Evolutionary conservation across 2,797 vertebrate species (phyloP).

Genomic region (Myiotriccus ornatus): DNA sequence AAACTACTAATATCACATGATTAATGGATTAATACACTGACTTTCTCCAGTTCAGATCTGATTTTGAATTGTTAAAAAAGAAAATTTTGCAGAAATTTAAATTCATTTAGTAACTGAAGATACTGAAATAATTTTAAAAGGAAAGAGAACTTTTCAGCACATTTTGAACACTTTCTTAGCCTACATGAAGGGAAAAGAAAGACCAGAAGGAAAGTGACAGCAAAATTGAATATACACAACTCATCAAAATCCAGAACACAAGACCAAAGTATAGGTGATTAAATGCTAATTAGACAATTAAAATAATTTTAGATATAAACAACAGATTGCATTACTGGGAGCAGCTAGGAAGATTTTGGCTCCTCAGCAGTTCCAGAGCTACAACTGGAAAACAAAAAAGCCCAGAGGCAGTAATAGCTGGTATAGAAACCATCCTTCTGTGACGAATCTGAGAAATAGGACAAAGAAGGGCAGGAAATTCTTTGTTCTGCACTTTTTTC

Average conservation of each 20-base stretch:
- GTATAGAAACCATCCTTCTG: not conserved
- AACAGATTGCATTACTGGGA: conserved; percentile 42
- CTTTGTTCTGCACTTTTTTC: not conserved
- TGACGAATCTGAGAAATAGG: not conserved
- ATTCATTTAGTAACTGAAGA: not conserved
- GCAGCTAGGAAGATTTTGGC: not conserved
- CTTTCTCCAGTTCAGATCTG: not conserved
- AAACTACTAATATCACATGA: not conserved
- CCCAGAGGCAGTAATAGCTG: not conserved
- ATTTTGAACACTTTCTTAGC: not conserved
- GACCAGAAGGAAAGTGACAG: not conserved
- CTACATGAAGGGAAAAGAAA: not conserved
- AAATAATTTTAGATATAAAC: conserved; percentile 49
- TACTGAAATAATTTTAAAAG: not conserved
- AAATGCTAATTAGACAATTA: conserved; percentile 51
- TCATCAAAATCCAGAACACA: conserved; percentile 18
- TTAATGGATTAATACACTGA: not conserved
- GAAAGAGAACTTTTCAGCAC: not conserved
- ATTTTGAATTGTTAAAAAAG: not conserved
- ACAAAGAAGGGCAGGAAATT: not conserved
- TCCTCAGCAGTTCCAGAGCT: conserved; percentile 18
- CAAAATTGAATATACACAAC: not conserved
- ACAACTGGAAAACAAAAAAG: not conserved
- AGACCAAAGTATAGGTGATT: conserved; percentile 24
- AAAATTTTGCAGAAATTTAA: not conserved